These are phyloP conservation scores for Cephus pygmeus DNA, from an alignment of 2,888 invertebrate species.

Conservation along the genomic window DNA sequence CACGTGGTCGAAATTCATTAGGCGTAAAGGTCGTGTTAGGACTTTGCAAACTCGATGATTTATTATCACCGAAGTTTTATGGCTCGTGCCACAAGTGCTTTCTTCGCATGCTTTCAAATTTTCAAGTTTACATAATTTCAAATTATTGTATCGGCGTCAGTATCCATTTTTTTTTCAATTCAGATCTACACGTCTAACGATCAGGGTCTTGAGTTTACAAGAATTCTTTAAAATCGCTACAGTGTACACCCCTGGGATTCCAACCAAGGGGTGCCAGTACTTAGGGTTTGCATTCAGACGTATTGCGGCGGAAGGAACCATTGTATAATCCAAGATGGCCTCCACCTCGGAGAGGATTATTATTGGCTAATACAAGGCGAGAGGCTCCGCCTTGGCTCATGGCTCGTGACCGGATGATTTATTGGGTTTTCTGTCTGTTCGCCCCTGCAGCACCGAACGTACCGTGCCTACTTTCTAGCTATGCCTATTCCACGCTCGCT, in stretches of 20 bases:
- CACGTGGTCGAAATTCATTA: slow-evolving; percentile 26
- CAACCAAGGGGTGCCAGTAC: slow-evolving; percentile 49
- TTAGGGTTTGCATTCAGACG: slow-evolving; percentile 62
- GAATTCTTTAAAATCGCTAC: neutral
- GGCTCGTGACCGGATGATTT: slow-evolving; percentile 71
- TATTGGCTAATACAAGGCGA: slow-evolving; percentile 72
- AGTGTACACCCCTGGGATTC: slow-evolving; percentile 50
- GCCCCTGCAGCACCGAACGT: slow-evolving; percentile 62
- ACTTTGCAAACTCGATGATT: neutral
- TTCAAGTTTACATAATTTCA: neutral
- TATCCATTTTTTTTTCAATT: neutral
- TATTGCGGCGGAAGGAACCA: slow-evolving; percentile 65
- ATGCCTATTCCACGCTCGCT: slow-evolving; percentile 1
- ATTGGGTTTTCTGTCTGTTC: slow-evolving; percentile 69
- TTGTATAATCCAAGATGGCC: slow-evolving; percentile 71
- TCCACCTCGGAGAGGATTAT: slow-evolving; percentile 69
- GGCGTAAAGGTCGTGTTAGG: neutral
- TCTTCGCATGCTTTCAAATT: neutral
- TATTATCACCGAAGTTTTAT: neutral
- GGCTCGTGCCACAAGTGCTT: neutral
- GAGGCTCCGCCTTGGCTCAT: slow-evolving; percentile 71
- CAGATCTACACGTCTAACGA: neutral
- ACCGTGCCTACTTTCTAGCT: slow-evolving; percentile 36
- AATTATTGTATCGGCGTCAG: neutral
- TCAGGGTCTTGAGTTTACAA: neutral